Conservation (phyloP, 2,113 vertebrate species). For the Lasiurus borealis region DNA sequence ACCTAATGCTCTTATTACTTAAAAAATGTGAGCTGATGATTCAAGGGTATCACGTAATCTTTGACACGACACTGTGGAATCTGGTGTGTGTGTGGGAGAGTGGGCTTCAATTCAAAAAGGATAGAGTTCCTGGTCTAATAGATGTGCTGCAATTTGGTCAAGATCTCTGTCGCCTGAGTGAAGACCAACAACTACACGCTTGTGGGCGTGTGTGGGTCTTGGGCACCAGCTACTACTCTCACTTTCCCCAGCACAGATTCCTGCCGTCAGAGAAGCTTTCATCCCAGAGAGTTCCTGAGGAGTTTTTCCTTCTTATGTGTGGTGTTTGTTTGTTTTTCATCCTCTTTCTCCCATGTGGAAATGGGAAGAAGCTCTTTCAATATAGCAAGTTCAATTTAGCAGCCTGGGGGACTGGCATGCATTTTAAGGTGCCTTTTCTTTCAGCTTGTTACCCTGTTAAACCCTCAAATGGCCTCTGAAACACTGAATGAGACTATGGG, state of each 20-base stretch:
- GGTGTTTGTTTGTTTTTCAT: neutral
- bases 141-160: neutral
- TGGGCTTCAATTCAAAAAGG: neutral
- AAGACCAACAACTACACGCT: neutral
- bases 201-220: neutral
- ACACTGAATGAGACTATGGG: neutral
- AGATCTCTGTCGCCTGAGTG: neutral
- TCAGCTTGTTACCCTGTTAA: neutral
- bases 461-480: neutral
- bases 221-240: neutral
- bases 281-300: neutral
- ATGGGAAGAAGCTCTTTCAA: neutral
- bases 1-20: neutral
- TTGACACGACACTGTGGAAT: neutral
- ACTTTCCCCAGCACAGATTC: neutral
- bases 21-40: neutral
- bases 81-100: neutral
- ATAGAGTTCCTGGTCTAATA: neutral
- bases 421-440: conserved; percentile 15
- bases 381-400: neutral
- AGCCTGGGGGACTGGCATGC: neutral
- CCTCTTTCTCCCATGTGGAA: neutral
- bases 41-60: neutral
- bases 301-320: neutral
- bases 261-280: neutral